phyloP scores from a whole-genome alignment of 1,140 invertebrate genomes.

The Anadara kagoshimensis region DNA sequence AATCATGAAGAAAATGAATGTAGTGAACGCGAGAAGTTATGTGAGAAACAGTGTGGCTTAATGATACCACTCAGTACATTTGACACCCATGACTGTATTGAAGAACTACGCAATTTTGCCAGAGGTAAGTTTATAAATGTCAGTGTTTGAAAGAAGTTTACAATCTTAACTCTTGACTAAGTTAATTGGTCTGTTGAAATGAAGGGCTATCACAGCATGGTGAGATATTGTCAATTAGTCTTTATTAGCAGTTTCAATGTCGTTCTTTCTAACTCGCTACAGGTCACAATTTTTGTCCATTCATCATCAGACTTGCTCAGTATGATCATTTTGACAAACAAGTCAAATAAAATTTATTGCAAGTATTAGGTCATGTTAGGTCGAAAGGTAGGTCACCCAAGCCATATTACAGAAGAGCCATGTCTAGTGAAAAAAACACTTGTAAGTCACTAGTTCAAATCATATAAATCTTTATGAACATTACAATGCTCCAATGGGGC shows the following conservation, averaged over 20 bases:
- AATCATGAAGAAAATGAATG: constrained; percentile 48
- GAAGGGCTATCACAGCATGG: not conserved
- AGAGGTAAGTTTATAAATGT: constrained; percentile 44
- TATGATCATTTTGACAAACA: not conserved
- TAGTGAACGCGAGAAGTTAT: constrained; percentile 43
- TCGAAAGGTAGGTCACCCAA: not conserved
- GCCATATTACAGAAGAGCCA: not conserved
- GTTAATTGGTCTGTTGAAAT: not conserved
- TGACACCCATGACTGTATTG: constrained; percentile 45
- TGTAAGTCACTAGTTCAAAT: not conserved
- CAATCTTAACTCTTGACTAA: not conserved
- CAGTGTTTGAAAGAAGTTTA: not conserved
- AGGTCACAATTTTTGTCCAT: not conserved
- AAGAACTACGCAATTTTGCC: constrained; percentile 35
- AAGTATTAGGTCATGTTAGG: not conserved
- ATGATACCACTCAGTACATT: constrained; percentile 39
- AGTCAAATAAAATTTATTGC: too few relatives aligned
- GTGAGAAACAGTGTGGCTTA: constrained; percentile 44
- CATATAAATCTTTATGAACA: too few relatives aligned
- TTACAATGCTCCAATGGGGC: too few relatives aligned
- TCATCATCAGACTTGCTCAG: not conserved
- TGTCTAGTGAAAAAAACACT: not conserved
- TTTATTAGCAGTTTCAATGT: not conserved
- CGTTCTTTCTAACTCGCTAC: not conserved
- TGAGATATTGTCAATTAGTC: not conserved